Evolutionary conservation across 2,888 invertebrate genomes (phyloP), one percentile per base, ranked within the genome.

Genomic region (Blastobasis adustella): DNA sequence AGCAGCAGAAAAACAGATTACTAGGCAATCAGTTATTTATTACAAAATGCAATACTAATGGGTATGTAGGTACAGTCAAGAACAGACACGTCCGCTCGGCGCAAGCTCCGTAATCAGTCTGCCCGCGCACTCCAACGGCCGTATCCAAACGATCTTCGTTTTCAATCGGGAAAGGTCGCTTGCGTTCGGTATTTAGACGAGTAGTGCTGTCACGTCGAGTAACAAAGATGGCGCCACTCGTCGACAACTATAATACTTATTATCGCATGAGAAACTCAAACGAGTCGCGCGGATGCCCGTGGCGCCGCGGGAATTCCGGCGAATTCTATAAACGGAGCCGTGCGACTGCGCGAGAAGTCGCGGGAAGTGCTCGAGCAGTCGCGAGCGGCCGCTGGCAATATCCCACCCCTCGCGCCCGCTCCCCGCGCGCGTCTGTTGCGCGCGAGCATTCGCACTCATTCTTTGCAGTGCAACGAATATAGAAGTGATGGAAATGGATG

Each of bases 301-400:
- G 48, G 52, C 39, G 52, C 48, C 43, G 51, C 47, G 36, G 47
- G 47, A 47, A 42, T 52, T 42, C 46, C 46, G 38, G 49, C 41
- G 52, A 49, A 39, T 49, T 49, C 48, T 40, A n/a, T 47, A 49
- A 52, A 49, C 49, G 49, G 52, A 49, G 46, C 46, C 52, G 49
- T 52, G 52, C 52, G 49, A 23, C 52, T 52, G 49, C 49, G 49
- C 4, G 44, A 49, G 49, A 8, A 49, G 36, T 50, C 53, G 39
- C 53, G 49, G 49, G 50, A 53, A 53, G 36, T 53, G 50, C 46
- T 53, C 50, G 48, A 53, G 53, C 53, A 53, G 53, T 53, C 50
- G 43, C 53, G 53, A 53, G 53, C 50, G 50, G 53, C 50, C 48
- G 53, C 53, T 50, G 53, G 49, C 45, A 50, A 53, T 50, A 53